A percentile compares a stretch with the other conserved stretches of the same genome.
phyloP scores from a whole-genome alignment of 2,888 invertebrate species.

The Cryptus viduatorius region DNA sequence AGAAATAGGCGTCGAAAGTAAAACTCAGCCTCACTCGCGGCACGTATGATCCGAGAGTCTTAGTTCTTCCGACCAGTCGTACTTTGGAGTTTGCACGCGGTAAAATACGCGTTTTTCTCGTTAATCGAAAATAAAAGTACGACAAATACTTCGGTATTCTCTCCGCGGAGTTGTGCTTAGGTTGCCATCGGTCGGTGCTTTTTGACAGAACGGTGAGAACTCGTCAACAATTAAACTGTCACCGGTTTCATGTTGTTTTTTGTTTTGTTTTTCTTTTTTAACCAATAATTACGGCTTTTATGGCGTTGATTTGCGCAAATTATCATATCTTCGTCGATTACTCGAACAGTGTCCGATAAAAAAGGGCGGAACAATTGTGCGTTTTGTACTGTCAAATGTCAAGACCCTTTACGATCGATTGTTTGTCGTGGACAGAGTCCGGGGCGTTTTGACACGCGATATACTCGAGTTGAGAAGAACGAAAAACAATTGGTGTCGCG shows the following conservation, averaged over 20 bases:
- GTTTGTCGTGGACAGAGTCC: neutral
- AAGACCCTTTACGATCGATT: neutral
- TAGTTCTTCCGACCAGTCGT: slow-evolving; percentile 9
- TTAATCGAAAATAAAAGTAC: neutral
- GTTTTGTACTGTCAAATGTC: too few species aligned
- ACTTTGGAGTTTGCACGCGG: slow-evolving; percentile 12
- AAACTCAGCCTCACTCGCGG: slow-evolving; percentile 48
- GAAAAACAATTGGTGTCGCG: neutral
- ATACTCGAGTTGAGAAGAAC: neutral
- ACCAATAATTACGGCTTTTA: neutral
- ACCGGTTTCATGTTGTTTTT: neutral
- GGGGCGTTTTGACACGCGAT: neutral
- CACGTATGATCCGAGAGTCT: slow-evolving; percentile 13
- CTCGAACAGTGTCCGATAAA: neutral
- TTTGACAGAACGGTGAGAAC: slow-evolving; percentile 31
- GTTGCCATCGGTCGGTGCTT: slow-evolving; percentile 41
- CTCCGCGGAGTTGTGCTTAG: neutral
- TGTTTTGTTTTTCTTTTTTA: neutral
- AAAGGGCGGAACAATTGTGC: neutral
- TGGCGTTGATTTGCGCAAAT: too few species aligned
- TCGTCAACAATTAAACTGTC: slow-evolving; percentile 7
- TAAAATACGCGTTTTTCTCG: too few species aligned
- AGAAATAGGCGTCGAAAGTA: slow-evolving; percentile 28
- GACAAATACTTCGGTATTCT: neutral
- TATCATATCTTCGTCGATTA: neutral